Evolutionary conservation across 2,797 vertebrate species (phyloP).

Genomic region (Phalanger gymnotis): DNA sequence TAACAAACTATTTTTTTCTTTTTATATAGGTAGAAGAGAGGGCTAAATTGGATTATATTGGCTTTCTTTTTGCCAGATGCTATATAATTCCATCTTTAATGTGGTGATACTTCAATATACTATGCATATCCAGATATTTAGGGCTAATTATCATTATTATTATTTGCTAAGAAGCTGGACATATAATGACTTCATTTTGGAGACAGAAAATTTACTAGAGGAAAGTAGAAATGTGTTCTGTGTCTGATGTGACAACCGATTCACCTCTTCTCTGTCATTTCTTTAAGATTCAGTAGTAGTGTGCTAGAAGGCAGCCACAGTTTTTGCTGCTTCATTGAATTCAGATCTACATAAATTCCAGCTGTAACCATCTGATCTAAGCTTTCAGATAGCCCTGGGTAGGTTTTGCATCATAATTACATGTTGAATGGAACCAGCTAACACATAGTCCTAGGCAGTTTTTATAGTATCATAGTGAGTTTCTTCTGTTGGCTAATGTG

Average conservation of each 20-base stretch:
- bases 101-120: neutral
- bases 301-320: neutral
- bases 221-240: slow-evolving; percentile 10
- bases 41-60: neutral
- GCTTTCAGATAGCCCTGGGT: neutral
- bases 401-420: neutral
- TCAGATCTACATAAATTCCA: neutral
- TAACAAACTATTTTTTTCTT: neutral
- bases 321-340: neutral
- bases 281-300: neutral
- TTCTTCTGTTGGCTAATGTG: neutral
- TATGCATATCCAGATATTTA: neutral
- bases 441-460: neutral
- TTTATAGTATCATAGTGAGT: neutral
- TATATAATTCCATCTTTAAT: neutral
- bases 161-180: neutral
- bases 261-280: slow-evolving; percentile 14
- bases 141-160: neutral
- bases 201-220: neutral
- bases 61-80: slow-evolving; percentile 33
- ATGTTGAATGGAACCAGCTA: neutral
- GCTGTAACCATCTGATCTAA: neutral
- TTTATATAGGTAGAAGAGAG: neutral
- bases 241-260: neutral
- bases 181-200: neutral